Conservation (phyloP, 2,113 vertebrate species). For the Pelecanoides urinatrix region DNA sequence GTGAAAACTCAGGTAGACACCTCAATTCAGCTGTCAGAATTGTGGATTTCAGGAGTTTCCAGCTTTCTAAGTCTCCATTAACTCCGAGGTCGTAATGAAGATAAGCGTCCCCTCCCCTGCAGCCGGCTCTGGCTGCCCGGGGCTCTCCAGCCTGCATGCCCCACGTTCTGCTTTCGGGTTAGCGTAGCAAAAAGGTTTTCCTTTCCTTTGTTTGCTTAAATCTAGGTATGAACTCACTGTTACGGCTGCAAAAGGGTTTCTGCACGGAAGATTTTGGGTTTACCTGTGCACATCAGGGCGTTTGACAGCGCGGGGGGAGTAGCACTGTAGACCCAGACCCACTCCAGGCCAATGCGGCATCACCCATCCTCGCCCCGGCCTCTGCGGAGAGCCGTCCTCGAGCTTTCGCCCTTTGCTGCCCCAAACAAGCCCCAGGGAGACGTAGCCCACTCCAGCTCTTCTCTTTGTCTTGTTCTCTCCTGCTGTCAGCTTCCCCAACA, state of each 20-base stretch:
- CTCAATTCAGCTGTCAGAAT: neutral
- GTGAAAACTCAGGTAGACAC: neutral
- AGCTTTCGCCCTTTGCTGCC: neutral
- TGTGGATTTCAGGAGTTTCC: neutral
- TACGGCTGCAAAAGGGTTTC: neutral
- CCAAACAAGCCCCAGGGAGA: neutral
- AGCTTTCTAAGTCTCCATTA: neutral
- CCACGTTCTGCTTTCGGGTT: neutral
- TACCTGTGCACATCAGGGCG: neutral
- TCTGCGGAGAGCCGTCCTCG: fast-evolving
- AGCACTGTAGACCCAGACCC: neutral
- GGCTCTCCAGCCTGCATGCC: fast-evolving
- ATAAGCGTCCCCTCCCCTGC: neutral
- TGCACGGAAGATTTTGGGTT: neutral
- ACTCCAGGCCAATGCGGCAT: neutral
- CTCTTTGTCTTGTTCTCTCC: neutral
- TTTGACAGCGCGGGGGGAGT: neutral
- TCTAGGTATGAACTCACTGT: neutral
- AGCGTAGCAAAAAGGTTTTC: neutral
- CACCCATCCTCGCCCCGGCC: neutral
- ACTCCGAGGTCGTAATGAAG: neutral
- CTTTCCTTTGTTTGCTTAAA: neutral
- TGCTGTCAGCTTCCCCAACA: constrained; percentile 4
- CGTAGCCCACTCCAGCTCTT: neutral
- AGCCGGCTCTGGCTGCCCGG: fast-evolving